A percentile compares a stretch with the other conserved stretches of the same genome.
phyloP scores from a whole-genome alignment of 2,113 vertebrate species.

The Saimiri boliviensis region DNA sequence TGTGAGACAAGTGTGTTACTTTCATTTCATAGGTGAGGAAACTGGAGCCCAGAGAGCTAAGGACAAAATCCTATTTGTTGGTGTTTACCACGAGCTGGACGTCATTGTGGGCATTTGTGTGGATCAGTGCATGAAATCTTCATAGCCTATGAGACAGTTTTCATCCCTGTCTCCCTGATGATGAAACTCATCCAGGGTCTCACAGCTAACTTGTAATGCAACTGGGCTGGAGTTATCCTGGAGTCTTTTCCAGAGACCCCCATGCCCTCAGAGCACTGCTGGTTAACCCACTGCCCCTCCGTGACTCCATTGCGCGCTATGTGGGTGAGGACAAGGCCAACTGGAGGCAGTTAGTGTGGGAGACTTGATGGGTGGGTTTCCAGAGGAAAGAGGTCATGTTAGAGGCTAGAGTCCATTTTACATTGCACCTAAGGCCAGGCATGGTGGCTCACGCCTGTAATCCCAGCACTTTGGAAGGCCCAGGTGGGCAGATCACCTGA shows the following conservation, averaged over 20 bases:
- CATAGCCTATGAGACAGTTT: not conserved
- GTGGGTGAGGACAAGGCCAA: not conserved
- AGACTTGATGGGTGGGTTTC: not conserved
- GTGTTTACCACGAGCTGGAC: not conserved
- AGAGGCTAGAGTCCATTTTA: not conserved
- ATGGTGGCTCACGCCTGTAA: too few species aligned
- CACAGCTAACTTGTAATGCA: not conserved
- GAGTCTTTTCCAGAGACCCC: not conserved
- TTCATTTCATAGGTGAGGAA: not conserved
- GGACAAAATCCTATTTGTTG: not conserved
- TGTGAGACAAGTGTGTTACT: not conserved
- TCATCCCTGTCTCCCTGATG: not conserved
- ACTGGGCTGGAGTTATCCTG: not conserved
- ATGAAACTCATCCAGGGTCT: not conserved
- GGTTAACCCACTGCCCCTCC: not conserved
- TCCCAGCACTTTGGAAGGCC: too few species aligned
- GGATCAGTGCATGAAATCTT: not conserved
- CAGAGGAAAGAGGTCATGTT: not conserved
- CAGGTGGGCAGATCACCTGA: too few species aligned
- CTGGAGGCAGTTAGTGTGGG: not conserved
- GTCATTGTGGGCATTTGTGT: not conserved
- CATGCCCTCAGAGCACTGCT: not conserved
- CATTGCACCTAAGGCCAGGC: not conserved
- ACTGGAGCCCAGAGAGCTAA: not conserved
- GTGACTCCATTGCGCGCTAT: accelerated